Evolutionary conservation across 2,113 vertebrate genomes (phyloP), one percentile per base, ranked within the genome.

Genomic region (Scatophagus argus): DNA sequence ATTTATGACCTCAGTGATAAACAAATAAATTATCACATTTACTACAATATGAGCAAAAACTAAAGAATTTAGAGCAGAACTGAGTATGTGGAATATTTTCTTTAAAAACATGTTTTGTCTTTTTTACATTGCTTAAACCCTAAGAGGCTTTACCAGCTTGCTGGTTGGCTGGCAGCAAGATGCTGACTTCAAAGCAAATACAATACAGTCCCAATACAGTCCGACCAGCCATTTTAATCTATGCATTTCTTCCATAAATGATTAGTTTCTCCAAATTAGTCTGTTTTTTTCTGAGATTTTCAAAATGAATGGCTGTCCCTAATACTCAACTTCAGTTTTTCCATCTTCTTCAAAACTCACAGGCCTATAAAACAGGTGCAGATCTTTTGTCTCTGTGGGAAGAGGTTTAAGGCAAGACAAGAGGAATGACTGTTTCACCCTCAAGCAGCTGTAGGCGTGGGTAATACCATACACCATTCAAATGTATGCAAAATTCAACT

Each of bases 401-500:
- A 9, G 21, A 31, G 4, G 31, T 74, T 27, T 31, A 47, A 14
- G 14, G 34, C 31, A 36, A 55, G 46, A 16, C 10, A 25, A 34
- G 27, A 27, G 17, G 25, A 41, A 29, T 51, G 19, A 66, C 6
- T 5, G 5, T 8, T 29, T n/a, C 3, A 69, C 39, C 23, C 13
- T 59, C 6, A 4, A 62, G 12, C n/a, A 59, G 47, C 55, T 67
- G 46, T 38, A 67, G 36, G 16, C 54, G 31, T 1, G 1, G 19
- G 13, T 27, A 66, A 52, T 17, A 1, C 7, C 23, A 56, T 59
- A 25, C 7, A 31, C 31, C 11, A 61, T 59, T 74, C 25, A 87
- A 75, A 70, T 47, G 0, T n/a, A 74, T 55, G 62, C 69, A 83
- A 81, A 79, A 59, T 27, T 62, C 12, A 64, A 41, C 11, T 27